Percentiles rank a stretch among this genome's conserved stretches.
phyloP scores from a whole-genome alignment of 64 coral and sea anemone genomes.

The Stylophora pistillata region DNA sequence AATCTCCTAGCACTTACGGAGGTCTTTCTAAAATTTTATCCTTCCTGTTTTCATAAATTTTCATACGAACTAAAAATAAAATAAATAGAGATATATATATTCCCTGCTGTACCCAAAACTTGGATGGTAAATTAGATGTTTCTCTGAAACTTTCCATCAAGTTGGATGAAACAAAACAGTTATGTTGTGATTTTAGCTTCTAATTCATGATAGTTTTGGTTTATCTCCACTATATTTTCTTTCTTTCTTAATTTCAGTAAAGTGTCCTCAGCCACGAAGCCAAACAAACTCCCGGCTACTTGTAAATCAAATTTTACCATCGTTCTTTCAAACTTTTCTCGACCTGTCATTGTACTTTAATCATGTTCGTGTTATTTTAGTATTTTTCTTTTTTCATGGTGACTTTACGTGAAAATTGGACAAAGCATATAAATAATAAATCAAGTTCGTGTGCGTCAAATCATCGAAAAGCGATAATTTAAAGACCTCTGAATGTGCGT shows the following conservation, averaged over 20 bases:
- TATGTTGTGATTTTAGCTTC: neutral
- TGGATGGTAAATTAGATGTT: no score
- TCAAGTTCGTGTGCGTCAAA: neutral
- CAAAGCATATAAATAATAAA: slow-evolving; percentile 39
- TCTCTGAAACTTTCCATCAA: no score
- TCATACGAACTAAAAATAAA: neutral
- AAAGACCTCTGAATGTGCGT: neutral
- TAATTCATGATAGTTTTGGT: neutral
- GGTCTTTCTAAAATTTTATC: neutral
- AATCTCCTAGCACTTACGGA: neutral
- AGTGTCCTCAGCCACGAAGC: neutral
- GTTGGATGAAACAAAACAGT: neutral
- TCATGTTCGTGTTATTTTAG: slow-evolving; percentile 8
- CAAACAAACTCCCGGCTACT: neutral
- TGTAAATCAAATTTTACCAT: neutral
- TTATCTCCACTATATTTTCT: neutral
- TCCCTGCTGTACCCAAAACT: neutral
- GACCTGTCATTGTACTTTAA: neutral
- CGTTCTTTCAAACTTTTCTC: neutral
- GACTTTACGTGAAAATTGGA: slow-evolving; percentile 13
- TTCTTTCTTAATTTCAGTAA: neutral
- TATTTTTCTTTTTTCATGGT: neutral
- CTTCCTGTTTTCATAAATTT: neutral
- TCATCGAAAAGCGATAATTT: neutral
- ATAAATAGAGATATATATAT: no score